phyloP scores from a whole-genome alignment of 2,797 vertebrate species.

The Lepidocolaptes lacrymiger region DNA sequence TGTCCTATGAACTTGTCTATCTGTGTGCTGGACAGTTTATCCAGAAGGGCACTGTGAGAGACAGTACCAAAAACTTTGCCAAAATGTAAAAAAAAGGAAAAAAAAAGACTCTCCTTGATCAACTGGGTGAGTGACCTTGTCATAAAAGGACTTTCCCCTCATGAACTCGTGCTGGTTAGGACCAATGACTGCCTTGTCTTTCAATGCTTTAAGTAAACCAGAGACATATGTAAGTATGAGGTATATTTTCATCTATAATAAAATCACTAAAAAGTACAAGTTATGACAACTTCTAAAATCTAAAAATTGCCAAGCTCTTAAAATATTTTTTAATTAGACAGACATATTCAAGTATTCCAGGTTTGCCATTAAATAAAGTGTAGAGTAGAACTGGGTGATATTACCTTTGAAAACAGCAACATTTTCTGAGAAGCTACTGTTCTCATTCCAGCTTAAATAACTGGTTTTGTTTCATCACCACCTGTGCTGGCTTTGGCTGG shows the following conservation, averaged over 20 bases:
- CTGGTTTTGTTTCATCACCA: background rate
- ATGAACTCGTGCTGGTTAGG: background rate
- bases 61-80: background rate
- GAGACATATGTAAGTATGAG: background rate
- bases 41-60: background rate
- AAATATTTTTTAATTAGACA: background rate
- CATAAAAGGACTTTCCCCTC: background rate
- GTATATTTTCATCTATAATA: background rate
- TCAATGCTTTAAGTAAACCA: background rate
- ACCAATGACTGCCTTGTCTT: background rate
- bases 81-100: background rate
- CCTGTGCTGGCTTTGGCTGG: background rate
- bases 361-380: background rate
- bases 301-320: background rate
- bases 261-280: background rate
- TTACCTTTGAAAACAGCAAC: background rate
- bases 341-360: background rate
- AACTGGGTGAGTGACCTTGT: background rate
- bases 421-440: background rate
- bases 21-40: background rate
- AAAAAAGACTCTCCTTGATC: background rate
- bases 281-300: background rate
- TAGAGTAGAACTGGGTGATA: background rate
- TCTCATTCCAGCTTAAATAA: background rate
- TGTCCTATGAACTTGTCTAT: background rate